Conservation (phyloP, 1,140 invertebrate species). For the Lasaia peninsularis region DNA sequence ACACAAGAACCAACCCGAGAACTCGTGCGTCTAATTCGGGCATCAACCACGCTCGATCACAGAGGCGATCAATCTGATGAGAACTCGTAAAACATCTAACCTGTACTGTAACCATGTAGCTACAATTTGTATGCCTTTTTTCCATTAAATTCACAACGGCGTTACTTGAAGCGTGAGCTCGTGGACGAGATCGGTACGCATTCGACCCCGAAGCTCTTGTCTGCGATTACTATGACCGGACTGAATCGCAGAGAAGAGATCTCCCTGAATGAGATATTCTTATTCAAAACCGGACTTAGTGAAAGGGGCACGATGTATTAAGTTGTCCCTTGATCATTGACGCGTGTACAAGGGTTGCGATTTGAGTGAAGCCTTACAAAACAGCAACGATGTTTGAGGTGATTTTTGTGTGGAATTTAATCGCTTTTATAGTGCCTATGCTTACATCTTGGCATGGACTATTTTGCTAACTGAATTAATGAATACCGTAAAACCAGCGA, state of each 20-base stretch:
- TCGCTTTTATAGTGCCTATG: constrained; percentile 1
- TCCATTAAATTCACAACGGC: neutral
- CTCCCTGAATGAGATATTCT: constrained; percentile 5
- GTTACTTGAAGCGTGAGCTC: constrained; percentile 2
- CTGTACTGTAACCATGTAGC: too few relatives aligned
- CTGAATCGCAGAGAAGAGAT: constrained; percentile 1
- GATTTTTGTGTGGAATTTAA: constrained; percentile 12
- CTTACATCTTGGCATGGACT: too few relatives aligned
- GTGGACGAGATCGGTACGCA: neutral
- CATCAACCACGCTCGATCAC: too few relatives aligned
- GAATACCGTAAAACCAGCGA: too few relatives aligned
- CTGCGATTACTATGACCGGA: neutral
- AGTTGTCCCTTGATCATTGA: constrained; percentile 11
- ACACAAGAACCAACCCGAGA: too few relatives aligned
- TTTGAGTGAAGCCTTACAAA: neutral
- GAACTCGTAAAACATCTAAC: too few relatives aligned
- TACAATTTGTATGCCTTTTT: neutral
- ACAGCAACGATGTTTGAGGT: constrained; percentile 1
- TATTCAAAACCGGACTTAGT: constrained; percentile 5
- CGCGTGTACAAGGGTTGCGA: constrained; percentile 5
- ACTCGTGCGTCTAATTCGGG: too few relatives aligned
- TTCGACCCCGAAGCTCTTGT: constrained; percentile 6
- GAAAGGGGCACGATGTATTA: constrained; percentile 1
- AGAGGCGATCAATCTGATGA: too few relatives aligned
- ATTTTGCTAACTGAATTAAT: too few relatives aligned